phyloP scores from a whole-genome alignment of 2,113 vertebrate species.

The Neodontobutis hainanensis region DNA sequence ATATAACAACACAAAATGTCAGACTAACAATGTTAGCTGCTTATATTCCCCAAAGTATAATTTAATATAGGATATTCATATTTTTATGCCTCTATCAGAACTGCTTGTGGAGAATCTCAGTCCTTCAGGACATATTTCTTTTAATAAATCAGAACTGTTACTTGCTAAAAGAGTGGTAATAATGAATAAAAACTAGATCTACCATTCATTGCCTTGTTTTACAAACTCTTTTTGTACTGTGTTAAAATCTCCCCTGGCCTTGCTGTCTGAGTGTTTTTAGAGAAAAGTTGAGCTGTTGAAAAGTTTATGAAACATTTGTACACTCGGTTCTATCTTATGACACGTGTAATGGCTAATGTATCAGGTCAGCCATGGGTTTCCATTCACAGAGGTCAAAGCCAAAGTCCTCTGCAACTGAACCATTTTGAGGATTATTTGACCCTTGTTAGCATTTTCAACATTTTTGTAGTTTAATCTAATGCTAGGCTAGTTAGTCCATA shows the following conservation, averaged over 20 bases:
- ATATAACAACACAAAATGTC: too few species aligned
- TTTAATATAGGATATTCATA: too few species aligned
- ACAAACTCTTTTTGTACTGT: constrained; percentile 8
- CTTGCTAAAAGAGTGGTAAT: neutral
- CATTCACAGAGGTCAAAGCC: constrained; percentile 34
- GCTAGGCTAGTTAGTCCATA: neutral
- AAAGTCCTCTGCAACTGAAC: constrained; percentile 16
- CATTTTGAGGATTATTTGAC: neutral
- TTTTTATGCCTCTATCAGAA: too few species aligned
- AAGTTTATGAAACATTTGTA: constrained; percentile 57
- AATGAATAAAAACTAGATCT: neutral
- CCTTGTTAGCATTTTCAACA: neutral
- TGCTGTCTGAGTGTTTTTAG: constrained; percentile 38
- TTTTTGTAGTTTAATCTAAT: constrained; percentile 25
- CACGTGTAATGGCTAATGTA: constrained; percentile 46
- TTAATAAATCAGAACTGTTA: too few species aligned
- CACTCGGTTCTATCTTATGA: constrained; percentile 1
- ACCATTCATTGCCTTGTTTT: neutral
- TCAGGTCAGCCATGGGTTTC: constrained; percentile 39
- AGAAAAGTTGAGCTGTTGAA: constrained; percentile 56
- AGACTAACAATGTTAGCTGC: too few species aligned
- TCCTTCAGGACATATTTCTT: too few species aligned
- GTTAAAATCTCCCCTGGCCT: constrained; percentile 20
- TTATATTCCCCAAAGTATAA: too few species aligned
- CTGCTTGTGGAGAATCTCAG: too few species aligned